A percentile compares a stretch with the other conserved stretches of the same genome.
phyloP scores from a whole-genome alignment of 2,888 invertebrate genomes.

The Nesidiocoris tenuis region DNA sequence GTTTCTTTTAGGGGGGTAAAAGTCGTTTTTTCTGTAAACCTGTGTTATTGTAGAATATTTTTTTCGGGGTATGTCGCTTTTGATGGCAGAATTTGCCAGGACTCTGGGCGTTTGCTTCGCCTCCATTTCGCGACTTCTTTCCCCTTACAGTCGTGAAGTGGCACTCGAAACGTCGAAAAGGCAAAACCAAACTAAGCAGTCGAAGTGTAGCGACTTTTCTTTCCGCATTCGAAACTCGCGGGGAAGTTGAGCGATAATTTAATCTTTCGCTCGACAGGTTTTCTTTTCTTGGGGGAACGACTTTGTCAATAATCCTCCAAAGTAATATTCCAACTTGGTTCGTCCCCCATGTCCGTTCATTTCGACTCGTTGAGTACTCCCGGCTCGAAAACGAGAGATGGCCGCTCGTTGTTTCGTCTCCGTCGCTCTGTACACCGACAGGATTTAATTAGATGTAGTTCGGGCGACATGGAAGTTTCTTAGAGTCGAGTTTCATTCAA shows the following conservation, averaged over 20 bases:
- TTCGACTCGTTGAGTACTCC: neutral
- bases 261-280: conserved; percentile 38
- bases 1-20: too few species aligned
- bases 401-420: conserved; percentile 11
- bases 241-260: conserved; percentile 29
- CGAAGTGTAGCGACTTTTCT: neutral
- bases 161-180: neutral
- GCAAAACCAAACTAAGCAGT: neutral
- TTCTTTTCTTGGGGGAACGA: conserved; percentile 35
- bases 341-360: conserved; percentile 7
- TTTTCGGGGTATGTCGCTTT: too few species aligned
- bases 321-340: conserved; percentile 32
- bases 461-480: conserved; percentile 23
- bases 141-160: too few species aligned
- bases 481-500: neutral
- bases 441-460: conserved; percentile 33
- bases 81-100: too few species aligned
- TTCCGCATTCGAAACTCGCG: conserved; percentile 20
- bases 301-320: conserved; percentile 37
- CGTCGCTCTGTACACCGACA: neutral
- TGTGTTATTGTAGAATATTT: too few species aligned
- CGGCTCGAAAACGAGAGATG: conserved; percentile 14
- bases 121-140: too few species aligned
- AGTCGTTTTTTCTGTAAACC: too few species aligned
- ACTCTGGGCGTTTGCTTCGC: too few species aligned